Conservation (phyloP, 2,888 invertebrate species). For the Camponotus fellah region DNA sequence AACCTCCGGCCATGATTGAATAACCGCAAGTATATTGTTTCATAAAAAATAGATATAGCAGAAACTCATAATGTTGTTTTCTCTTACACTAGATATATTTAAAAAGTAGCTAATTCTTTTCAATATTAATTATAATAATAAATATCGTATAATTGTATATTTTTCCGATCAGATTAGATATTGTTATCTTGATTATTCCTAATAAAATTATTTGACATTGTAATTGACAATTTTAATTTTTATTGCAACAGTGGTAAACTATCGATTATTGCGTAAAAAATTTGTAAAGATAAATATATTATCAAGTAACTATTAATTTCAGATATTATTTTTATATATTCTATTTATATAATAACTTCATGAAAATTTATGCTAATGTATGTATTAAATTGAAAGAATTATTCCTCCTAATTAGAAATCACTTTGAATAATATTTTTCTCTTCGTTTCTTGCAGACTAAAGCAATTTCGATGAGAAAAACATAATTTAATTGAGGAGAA, state of each 20-base stretch:
- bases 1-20: slow-evolving; percentile 75
- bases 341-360: too few relatives aligned
- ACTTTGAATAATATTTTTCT: background rate
- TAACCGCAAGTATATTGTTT: slow-evolving; percentile 48
- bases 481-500: background rate
- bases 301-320: too few relatives aligned
- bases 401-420: background rate
- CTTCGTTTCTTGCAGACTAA: background rate
- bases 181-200: background rate
- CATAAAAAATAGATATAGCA: background rate
- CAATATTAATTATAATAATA: background rate
- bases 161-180: background rate
- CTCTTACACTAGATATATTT: background rate
- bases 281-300: too few relatives aligned
- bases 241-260: background rate
- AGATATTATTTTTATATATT: too few relatives aligned
- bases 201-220: background rate
- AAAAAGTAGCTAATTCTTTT: background rate
- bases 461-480: background rate
- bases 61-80: background rate
- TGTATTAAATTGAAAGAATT: background rate
- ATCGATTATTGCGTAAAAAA: background rate
- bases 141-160: background rate
- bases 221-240: background rate
- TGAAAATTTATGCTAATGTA: too few relatives aligned